Conservation (phyloP, 1,140 invertebrate genomes). For the Danaus plexippus region DNA sequence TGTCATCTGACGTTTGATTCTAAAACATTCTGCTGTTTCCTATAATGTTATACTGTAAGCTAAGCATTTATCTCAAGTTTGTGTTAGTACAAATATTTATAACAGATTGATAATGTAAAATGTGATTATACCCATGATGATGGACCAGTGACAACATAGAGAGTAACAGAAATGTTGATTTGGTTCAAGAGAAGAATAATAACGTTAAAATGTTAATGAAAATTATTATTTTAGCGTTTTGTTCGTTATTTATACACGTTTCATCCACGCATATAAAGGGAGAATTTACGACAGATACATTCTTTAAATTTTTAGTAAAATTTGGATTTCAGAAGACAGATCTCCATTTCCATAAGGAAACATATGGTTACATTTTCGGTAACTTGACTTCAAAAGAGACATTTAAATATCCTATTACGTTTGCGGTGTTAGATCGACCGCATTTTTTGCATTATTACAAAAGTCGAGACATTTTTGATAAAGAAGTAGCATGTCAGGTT, state of each 20-base stretch:
- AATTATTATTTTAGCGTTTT: slow-evolving; percentile 40
- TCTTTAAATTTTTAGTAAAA: slow-evolving; percentile 93
- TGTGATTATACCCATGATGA: too few species aligned
- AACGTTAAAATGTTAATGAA: slow-evolving; percentile 47
- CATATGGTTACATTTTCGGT: slow-evolving; percentile 95
- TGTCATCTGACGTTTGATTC: too few species aligned
- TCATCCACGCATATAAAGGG: slow-evolving; percentile 53
- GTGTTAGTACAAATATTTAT: too few species aligned
- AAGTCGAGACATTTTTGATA: slow-evolving; percentile 77
- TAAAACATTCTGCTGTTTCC: too few species aligned
- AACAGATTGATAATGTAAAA: too few species aligned
- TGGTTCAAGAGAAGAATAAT: slow-evolving; percentile 9
- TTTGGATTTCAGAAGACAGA: slow-evolving; percentile 98
- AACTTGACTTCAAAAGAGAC: slow-evolving; percentile 85
- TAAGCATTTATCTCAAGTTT: too few species aligned
- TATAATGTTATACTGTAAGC: too few species aligned
- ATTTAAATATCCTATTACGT: slow-evolving; percentile 80
- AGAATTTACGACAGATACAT: slow-evolving; percentile 69
- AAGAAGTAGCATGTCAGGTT: slow-evolving; percentile 79
- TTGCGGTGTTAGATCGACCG: slow-evolving; percentile 88
- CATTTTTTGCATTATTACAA: slow-evolving; percentile 93
- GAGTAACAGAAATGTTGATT: slow-evolving; percentile 18
- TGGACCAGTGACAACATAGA: too few species aligned
- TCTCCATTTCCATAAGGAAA: slow-evolving; percentile 82
- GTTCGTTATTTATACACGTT: slow-evolving; percentile 31